These are phyloP conservation scores for Planococcus citri DNA, from an alignment of 1,140 invertebrate species.

Conservation along the genomic window DNA sequence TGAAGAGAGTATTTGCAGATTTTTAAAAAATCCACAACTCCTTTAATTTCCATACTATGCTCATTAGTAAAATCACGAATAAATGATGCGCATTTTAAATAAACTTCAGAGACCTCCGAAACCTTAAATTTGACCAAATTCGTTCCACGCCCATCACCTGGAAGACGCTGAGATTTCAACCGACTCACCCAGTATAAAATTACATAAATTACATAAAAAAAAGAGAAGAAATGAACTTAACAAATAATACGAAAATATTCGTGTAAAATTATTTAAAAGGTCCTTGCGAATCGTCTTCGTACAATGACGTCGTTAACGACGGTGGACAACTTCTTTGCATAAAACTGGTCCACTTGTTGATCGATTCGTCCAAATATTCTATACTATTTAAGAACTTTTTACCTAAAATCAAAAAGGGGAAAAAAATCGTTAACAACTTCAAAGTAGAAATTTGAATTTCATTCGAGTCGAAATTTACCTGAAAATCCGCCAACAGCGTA, in stretches of 20 bases:
- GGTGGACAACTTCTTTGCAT: conserved; percentile 27
- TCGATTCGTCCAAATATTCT: conserved; percentile 56
- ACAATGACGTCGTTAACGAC: conserved; percentile 2
- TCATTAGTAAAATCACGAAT: too few species aligned
- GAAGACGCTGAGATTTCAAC: too few species aligned
- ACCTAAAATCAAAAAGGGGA: conserved; percentile 33
- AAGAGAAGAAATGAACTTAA: background rate
- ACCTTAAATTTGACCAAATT: too few species aligned
- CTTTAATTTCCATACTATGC: too few species aligned
- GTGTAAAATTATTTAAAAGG: background rate
- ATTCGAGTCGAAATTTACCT: conserved; percentile 35
- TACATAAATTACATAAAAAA: conserved; percentile 11
- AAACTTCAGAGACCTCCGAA: too few species aligned
- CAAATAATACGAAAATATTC: background rate
- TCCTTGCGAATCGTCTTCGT: conserved; percentile 6
- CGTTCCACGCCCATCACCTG: too few species aligned
- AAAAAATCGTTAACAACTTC: conserved; percentile 13
- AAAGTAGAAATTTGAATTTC: background rate
- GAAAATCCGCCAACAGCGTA: conserved; percentile 70
- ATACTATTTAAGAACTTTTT: conserved; percentile 71
- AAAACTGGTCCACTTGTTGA: conserved; percentile 61
- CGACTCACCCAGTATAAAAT: conserved; percentile 14
- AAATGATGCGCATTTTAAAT: too few species aligned
- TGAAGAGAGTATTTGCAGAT: too few species aligned
- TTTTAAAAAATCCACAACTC: too few species aligned